Percentiles rank a stretch among this genome's conserved stretches.
These are phyloP conservation scores for Drosophila tanythrix DNA, from an alignment of 2,888 invertebrate species.

Conservation along the genomic window DNA sequence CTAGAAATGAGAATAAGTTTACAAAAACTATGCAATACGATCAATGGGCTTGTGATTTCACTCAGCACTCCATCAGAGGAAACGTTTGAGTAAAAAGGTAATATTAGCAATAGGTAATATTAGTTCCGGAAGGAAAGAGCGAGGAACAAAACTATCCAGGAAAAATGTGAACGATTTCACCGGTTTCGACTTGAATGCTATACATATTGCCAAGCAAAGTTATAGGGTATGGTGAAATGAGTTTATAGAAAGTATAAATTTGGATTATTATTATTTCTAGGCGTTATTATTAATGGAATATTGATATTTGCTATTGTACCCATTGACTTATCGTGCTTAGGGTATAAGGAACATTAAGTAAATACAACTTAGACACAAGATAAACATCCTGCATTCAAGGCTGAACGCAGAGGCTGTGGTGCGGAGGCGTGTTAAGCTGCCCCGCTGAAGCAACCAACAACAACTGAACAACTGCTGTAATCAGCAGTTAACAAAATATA, in stretches of 20 bases:
- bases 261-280: not conserved
- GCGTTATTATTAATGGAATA: not conserved
- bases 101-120: not conserved
- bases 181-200: not conserved
- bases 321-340: conserved; percentile 15
- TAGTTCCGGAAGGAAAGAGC: not conserved
- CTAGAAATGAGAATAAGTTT: not conserved
- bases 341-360: conserved; percentile 61
- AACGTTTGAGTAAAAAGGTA: not conserved
- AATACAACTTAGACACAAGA: conserved; percentile 73
- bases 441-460: conserved; percentile 36
- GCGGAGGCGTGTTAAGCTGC: not conserved
- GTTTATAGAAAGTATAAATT: not conserved
- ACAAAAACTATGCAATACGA: not conserved
- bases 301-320: not conserved
- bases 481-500: conserved; percentile 84
- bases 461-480: conserved; percentile 81
- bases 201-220: not conserved
- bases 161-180: not conserved
- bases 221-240: not conserved
- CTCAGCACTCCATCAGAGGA: not conserved
- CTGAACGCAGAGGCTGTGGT: not conserved
- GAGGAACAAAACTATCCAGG: not conserved
- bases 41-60: not conserved
- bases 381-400: conserved; percentile 67